Conservation (phyloP, 2,888 invertebrate species). For the Petrophora chlorosata region DNA sequence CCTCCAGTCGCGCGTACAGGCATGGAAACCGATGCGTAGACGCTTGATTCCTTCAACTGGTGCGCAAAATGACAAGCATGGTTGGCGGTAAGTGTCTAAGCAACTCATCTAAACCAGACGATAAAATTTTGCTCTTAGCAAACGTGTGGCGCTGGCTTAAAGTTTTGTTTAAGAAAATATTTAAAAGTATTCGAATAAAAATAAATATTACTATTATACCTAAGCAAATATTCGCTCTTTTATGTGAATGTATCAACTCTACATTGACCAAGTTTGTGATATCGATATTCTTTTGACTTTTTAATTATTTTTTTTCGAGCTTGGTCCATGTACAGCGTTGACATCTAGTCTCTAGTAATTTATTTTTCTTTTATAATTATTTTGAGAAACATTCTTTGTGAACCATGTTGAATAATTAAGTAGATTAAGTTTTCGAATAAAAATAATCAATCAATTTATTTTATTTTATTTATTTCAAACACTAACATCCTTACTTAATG, state of each 20-base stretch:
- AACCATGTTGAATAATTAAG: constrained; percentile 61
- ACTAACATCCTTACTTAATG: not conserved
- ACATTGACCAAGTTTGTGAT: constrained; percentile 48
- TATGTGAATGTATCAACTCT: constrained; percentile 21
- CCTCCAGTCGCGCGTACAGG: too few relatives aligned
- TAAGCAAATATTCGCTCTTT: too few relatives aligned
- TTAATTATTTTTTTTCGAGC: constrained; percentile 44
- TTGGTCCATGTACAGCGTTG: constrained; percentile 65
- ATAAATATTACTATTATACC: too few relatives aligned
- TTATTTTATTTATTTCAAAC: not conserved
- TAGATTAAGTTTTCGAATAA: constrained; percentile 77
- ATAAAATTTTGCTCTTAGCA: too few relatives aligned
- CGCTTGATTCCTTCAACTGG: too few relatives aligned
- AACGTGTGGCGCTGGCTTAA: too few relatives aligned
- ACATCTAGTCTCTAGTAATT: constrained; percentile 79
- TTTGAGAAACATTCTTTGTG: constrained; percentile 53
- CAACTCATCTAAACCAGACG: too few relatives aligned
- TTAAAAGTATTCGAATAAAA: too few relatives aligned
- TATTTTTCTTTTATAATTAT: constrained; percentile 60
- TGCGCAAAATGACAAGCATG: too few relatives aligned
- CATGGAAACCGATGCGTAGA: too few relatives aligned
- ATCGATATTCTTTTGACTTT: constrained; percentile 41
- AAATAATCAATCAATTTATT: constrained; percentile 36
- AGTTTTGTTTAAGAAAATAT: too few relatives aligned
- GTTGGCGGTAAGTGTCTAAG: too few relatives aligned